A percentile compares a stretch with the other conserved stretches of the same genome.
phyloP scores from a whole-genome alignment of 2,888 invertebrate species.

The Agrochola circellaris region DNA sequence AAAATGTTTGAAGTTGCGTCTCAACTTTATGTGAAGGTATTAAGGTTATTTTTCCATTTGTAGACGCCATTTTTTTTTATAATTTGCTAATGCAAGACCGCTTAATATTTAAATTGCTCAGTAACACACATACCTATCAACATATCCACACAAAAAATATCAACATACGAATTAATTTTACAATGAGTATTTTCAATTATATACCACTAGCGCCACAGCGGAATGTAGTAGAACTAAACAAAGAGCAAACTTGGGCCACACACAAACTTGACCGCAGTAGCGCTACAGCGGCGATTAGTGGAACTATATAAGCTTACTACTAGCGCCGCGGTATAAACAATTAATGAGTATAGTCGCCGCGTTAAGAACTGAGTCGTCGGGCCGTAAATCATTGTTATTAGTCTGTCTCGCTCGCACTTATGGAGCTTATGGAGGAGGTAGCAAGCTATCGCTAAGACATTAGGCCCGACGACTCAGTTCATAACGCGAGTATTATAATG shows the following conservation, averaged over 20 bases:
- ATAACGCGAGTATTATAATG: too few relatives aligned
- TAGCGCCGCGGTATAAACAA: neutral
- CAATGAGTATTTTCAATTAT: slow-evolving; percentile 47
- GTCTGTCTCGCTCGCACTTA: too few relatives aligned
- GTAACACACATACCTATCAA: slow-evolving; percentile 11
- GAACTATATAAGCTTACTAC: slow-evolving; percentile 16
- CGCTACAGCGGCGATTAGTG: slow-evolving; percentile 7
- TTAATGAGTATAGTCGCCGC: neutral
- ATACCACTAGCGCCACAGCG: slow-evolving; percentile 24
- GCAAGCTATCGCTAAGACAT: too few relatives aligned
- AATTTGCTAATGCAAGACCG: too few relatives aligned
- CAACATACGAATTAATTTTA: slow-evolving; percentile 28
- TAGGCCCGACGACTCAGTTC: too few relatives aligned
- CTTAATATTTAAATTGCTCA: neutral
- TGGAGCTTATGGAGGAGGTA: too few relatives aligned
- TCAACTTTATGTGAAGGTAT: too few relatives aligned
- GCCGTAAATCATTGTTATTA: too few relatives aligned
- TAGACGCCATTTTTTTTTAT: too few relatives aligned
- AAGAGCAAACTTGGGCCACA: slow-evolving; percentile 16
- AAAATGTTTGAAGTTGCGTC: too few relatives aligned
- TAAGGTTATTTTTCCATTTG: too few relatives aligned
- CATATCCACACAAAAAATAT: slow-evolving; percentile 37
- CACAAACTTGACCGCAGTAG: neutral
- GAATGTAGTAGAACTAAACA: slow-evolving; percentile 7
- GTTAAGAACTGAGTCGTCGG: too few relatives aligned